Percentiles rank a stretch among this genome's conserved stretches.
These are phyloP conservation scores for Yponomeuta sedellus DNA, from an alignment of 2,888 invertebrate genomes.

Conservation along the genomic window DNA sequence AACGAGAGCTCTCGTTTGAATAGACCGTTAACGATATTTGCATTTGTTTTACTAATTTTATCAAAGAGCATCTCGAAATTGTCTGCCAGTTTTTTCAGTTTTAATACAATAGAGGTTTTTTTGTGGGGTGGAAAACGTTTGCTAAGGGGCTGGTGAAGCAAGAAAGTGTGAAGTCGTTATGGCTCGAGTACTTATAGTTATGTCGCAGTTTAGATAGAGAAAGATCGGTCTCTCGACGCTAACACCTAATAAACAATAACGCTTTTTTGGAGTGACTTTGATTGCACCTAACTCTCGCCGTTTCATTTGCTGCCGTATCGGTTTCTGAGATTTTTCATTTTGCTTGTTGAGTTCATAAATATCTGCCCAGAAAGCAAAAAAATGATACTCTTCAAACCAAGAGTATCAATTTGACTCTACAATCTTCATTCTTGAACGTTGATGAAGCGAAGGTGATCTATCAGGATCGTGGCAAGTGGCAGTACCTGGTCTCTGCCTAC, in stretches of 20 bases:
- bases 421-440: no score
- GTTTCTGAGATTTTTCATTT: conserved; percentile 24
- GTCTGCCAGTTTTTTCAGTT: conserved; percentile 13
- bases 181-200: neutral
- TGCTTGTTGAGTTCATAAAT: conserved; percentile 14
- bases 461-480: no score
- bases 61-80: conserved; percentile 9
- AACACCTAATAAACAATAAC: conserved; percentile 5
- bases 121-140: conserved; percentile 14
- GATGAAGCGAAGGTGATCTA: no score
- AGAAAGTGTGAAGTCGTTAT: neutral
- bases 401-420: neutral
- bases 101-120: conserved; percentile 16
- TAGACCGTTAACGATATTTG: neutral
- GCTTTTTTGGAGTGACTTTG: neutral
- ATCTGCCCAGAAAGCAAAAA: neutral
- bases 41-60: neutral
- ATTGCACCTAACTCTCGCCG: conserved; percentile 9
- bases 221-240: neutral
- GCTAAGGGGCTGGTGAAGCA: neutral
- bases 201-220: neutral
- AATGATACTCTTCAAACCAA: neutral
- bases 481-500: no score
- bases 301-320: conserved; percentile 19
- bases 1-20: neutral